These are phyloP conservation scores for Eucidaris tribuloides DNA, from an alignment of 35 echinoderm and acorn worm genomes.

Conservation along the genomic window DNA sequence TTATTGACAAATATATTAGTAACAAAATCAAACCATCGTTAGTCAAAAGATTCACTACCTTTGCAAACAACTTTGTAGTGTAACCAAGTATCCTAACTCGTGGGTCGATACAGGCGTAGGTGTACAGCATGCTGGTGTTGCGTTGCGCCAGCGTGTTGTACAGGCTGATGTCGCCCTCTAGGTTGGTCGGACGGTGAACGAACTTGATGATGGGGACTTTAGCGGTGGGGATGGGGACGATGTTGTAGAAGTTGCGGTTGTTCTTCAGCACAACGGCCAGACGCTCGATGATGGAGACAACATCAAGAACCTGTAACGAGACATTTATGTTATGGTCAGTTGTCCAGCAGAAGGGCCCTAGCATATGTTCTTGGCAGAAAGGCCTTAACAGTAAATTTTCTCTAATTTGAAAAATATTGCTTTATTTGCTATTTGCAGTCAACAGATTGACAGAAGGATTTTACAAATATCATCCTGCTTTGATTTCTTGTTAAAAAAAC, in stretches of 20 bases:
- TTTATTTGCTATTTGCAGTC: too few relatives aligned
- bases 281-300: conserved; percentile 63
- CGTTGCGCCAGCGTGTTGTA: conserved; percentile 90
- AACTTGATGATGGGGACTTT: conserved; percentile 99
- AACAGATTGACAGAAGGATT: too few relatives aligned
- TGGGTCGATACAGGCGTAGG: conserved; percentile 64
- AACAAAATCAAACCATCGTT: background rate
- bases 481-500: too few relatives aligned
- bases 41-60: conserved; percentile 49
- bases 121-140: conserved; percentile 68
- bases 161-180: conserved; percentile 92
- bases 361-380: too few relatives aligned
- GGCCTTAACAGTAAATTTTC: too few relatives aligned
- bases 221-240: conserved; percentile 83
- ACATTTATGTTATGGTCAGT: too few relatives aligned
- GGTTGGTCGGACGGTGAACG: conserved; percentile 33
- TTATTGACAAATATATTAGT: too few relatives aligned
- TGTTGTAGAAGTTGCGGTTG: conserved; percentile 44
- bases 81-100: conserved; percentile 74
- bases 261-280: conserved; percentile 64
- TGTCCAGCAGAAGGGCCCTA: conserved; percentile 37
- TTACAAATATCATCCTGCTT: too few relatives aligned
- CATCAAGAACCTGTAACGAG: conserved; percentile 60
- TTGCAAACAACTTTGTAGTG: conserved; percentile 80
- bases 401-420: too few relatives aligned